Evolutionary conservation across 2,888 invertebrate genomes (phyloP).

Genomic region (Orthosia gracilis): DNA sequence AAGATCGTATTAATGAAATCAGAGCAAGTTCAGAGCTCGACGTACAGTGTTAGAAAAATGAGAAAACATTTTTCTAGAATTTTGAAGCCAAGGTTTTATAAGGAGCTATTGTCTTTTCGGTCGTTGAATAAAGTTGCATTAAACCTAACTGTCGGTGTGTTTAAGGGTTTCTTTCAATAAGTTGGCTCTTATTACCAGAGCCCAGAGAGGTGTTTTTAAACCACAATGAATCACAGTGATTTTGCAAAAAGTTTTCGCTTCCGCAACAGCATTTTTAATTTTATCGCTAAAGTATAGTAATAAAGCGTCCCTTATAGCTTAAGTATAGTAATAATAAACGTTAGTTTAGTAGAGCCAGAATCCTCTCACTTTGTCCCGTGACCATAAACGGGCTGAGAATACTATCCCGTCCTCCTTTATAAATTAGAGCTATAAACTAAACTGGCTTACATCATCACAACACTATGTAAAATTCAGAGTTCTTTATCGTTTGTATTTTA

Average conservation of each 20-base stretch:
- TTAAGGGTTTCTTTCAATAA: no score
- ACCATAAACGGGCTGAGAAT: neutral
- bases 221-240: neutral
- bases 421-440: no score
- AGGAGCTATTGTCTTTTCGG: neutral
- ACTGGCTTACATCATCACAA: no score
- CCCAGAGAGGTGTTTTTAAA: no score
- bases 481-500: no score
- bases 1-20: conserved; percentile 2
- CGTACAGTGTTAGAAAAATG: no score
- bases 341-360: neutral
- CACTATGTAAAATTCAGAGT: no score
- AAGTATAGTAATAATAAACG: neutral
- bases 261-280: neutral
- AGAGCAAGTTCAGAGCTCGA: neutral
- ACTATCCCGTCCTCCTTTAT: neutral
- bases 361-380: neutral
- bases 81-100: neutral
- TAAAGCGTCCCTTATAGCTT: neutral
- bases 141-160: no score
- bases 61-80: conserved; percentile 13
- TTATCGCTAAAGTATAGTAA: neutral
- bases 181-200: no score
- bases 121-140: no score
- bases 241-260: neutral